Conservation (phyloP, 1,140 invertebrate genomes). For the Cotesia chilonis region DNA sequence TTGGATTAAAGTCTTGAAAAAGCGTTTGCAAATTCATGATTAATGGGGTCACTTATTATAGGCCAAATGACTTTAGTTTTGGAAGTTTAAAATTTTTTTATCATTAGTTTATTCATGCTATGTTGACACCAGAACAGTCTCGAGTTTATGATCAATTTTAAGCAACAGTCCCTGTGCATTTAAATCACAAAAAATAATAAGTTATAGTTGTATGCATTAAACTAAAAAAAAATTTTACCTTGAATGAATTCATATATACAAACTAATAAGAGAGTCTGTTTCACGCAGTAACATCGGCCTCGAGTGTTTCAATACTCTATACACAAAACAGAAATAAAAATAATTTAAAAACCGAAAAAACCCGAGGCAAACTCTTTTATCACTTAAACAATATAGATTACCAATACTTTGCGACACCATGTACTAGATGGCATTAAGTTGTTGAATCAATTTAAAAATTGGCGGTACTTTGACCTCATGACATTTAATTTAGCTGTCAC, state of each 20-base stretch:
- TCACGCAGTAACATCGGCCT: no score
- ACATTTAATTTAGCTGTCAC: no score
- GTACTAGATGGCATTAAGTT: no score
- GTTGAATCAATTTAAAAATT: no score
- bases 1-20: slow-evolving; percentile 93
- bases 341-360: no score
- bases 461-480: no score
- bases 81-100: background rate
- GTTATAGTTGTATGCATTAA: background rate
- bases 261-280: no score
- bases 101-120: slow-evolving; percentile 5
- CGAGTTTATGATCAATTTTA: background rate
- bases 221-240: background rate
- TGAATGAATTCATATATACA: background rate
- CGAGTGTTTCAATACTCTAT: background rate
- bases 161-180: background rate
- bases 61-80: slow-evolving; percentile 30
- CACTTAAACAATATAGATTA: no score
- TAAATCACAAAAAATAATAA: background rate
- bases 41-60: slow-evolving; percentile 39
- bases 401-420: no score
- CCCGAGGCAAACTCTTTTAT: no score
- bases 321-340: background rate
- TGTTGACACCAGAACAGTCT: background rate
- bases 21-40: slow-evolving; percentile 87